Percentiles rank a stretch among this genome's conserved stretches.
Conservation (phyloP, 2,888 invertebrate species). For the Eurytoma adleriae region DNA sequence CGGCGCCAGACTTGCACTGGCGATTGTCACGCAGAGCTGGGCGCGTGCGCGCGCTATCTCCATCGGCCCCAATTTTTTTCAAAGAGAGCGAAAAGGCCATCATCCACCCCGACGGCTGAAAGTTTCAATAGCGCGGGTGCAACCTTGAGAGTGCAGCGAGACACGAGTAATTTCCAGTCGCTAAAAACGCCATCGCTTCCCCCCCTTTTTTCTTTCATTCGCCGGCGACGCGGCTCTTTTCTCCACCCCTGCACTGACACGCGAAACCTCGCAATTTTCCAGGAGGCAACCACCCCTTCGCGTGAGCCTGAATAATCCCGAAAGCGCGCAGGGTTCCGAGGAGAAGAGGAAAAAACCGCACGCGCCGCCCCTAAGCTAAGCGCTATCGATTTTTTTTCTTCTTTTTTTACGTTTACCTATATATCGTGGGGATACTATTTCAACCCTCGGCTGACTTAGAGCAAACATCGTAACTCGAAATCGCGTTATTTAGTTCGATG, state of each 20-base stretch:
- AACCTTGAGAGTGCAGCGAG: constrained; percentile 37
- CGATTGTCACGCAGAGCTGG: constrained; percentile 8
- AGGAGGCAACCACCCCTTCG: neutral
- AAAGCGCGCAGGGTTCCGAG: neutral
- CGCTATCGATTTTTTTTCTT: constrained; percentile 48
- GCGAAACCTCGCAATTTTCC: constrained; percentile 56
- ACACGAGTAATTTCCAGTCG: constrained; percentile 36
- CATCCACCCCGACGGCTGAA: neutral
- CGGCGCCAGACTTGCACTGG: neutral
- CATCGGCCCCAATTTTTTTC: constrained; percentile 22
- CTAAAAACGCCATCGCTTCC: constrained; percentile 16
- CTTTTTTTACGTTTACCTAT: constrained; percentile 12
- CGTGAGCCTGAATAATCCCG: constrained; percentile 30
- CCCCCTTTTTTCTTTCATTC: neutral
- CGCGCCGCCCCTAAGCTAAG: constrained; percentile 20
- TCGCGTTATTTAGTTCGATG: constrained; percentile 17
- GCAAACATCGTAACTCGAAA: constrained; percentile 26
- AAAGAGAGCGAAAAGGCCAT: neutral
- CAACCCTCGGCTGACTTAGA: neutral
- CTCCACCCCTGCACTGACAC: constrained; percentile 7
- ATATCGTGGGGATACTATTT: neutral
- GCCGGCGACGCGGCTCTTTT: neutral
- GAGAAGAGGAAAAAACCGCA: constrained; percentile 39
- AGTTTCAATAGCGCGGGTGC: neutral
- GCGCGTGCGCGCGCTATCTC: constrained; percentile 14